phyloP scores from a whole-genome alignment of 2,113 vertebrate species.

The Turdus rufiventris region DNA sequence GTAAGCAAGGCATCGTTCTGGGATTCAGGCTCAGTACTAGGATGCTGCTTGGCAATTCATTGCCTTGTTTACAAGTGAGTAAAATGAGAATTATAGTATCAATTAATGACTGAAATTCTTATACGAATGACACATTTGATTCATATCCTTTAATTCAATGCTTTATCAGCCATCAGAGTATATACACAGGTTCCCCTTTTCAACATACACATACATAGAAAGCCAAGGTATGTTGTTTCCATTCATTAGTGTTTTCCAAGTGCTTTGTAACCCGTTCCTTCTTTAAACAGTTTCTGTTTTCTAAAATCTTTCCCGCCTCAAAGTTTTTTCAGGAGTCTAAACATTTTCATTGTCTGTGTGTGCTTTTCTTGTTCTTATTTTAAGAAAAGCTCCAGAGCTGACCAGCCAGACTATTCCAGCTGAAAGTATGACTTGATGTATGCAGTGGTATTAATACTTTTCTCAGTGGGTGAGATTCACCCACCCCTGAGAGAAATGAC shows the following conservation, averaged over 20 bases:
- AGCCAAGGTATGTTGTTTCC: not conserved
- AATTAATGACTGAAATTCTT: not conserved
- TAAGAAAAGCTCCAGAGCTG: not conserved
- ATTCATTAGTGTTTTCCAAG: not conserved
- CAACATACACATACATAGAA: fast-evolving
- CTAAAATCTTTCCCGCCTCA: not conserved
- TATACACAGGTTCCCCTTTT: not conserved
- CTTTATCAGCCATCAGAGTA: not conserved
- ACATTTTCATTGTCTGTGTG: not conserved
- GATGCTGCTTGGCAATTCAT: not conserved
- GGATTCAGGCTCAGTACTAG: not conserved
- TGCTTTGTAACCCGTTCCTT: not conserved
- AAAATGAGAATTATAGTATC: not conserved
- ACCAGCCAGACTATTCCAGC: not conserved
- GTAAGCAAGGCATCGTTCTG: not conserved
- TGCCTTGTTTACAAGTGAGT: not conserved
- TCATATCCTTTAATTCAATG: not conserved
- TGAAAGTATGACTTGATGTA: not conserved
- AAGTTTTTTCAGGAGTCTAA: not conserved
- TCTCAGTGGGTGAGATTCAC: conserved; percentile 26
- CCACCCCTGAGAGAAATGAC: conserved; percentile 27
- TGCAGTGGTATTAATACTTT: conserved; percentile 9
- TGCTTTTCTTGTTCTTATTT: not conserved
- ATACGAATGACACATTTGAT: not conserved
- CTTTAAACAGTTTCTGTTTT: not conserved